Evolutionary conservation across 2,113 vertebrate species (phyloP).

Genomic region (Microcebus ravelobensis): DNA sequence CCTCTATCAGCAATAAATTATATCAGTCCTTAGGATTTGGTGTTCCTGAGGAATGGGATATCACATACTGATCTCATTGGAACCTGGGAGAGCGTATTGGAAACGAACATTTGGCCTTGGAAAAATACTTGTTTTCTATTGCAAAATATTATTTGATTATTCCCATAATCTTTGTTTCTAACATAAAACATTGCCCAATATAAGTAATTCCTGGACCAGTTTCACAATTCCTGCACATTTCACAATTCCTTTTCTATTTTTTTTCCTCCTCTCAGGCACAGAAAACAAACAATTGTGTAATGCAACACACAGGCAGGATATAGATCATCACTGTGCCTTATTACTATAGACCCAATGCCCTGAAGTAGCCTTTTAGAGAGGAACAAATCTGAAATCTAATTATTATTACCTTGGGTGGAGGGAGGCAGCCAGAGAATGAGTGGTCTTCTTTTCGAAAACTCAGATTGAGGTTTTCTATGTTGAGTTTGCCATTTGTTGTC

Average conservation of each 20-base stretch:
- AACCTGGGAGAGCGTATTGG: neutral
- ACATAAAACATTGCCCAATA: neutral
- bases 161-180: conserved; percentile 36
- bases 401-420: conserved; percentile 65
- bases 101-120: conserved; percentile 39
- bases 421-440: conserved; percentile 47
- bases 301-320: neutral
- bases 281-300: neutral
- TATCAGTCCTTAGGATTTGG: neutral
- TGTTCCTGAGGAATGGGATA: neutral
- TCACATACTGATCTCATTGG: neutral
- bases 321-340: neutral
- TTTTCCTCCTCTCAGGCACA: neutral
- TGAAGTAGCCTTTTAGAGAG: neutral
- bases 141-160: conserved; percentile 39
- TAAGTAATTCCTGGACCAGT: neutral
- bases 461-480: conserved; percentile 50
- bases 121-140: conserved; percentile 46
- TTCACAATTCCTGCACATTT: neutral
- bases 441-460: conserved; percentile 68
- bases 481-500: conserved; percentile 48
- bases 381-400: neutral
- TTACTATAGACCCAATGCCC: neutral
- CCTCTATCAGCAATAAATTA: conserved; percentile 34
- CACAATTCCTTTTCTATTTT: neutral